Conservation (phyloP, 2,797 vertebrate genomes). For the Acomys russatus region DNA sequence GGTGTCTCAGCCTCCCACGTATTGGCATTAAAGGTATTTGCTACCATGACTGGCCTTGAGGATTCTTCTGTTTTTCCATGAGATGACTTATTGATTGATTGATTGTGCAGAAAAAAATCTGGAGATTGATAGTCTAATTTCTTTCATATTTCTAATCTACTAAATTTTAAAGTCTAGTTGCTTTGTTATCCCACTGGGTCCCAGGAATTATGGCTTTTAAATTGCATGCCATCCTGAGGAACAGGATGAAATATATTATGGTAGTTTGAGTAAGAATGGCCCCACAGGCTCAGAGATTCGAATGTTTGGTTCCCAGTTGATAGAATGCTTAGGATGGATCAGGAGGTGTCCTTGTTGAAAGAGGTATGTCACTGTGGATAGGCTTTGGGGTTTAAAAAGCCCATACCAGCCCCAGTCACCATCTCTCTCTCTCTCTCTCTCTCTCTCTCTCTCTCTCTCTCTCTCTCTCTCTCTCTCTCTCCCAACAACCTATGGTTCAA, state of each 20-base stretch:
- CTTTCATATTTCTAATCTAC: constrained; percentile 3
- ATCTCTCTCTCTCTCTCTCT: no score
- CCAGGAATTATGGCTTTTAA: background rate
- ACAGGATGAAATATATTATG: background rate
- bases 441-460: no score
- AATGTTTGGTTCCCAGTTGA: background rate
- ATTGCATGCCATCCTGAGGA: background rate
- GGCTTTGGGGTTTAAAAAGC: background rate
- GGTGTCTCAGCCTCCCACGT: background rate
- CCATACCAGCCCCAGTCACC: background rate
- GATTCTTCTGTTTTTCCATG: background rate
- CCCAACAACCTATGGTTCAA: background rate
- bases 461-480: no score
- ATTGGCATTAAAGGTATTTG: background rate
- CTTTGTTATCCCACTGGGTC: background rate
- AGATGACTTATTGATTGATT: background rate
- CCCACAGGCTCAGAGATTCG: background rate
- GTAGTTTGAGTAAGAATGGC: background rate
- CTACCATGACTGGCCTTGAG: background rate
- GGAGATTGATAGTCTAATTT: background rate
- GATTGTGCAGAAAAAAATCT: background rate
- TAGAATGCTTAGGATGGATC: background rate
- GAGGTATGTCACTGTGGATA: background rate
- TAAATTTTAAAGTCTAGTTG: background rate
- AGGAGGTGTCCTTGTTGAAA: background rate